Percentiles rank a stretch among this genome's conserved stretches.
phyloP scores from a whole-genome alignment of 2,797 vertebrate species.

The Oryzias dopingdopingensis region DNA sequence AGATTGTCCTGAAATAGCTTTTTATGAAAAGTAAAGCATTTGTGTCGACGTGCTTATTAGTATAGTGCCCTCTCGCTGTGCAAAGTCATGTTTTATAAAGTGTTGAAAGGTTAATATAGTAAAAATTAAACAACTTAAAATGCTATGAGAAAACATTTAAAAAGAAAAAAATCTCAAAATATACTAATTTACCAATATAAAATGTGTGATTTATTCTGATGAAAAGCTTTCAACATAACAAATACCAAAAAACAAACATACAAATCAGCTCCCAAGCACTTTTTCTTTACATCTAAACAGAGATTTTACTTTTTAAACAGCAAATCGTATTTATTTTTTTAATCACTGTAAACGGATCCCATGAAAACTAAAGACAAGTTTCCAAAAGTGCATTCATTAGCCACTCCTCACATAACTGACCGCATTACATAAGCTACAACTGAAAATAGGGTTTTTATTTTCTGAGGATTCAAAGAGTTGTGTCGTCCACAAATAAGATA shows the following conservation, averaged over 20 bases:
- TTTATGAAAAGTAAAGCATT: no score
- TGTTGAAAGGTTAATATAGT: neutral
- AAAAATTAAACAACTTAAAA: conserved; percentile 22
- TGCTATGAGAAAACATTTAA: neutral
- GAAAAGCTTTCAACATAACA: conserved; percentile 60
- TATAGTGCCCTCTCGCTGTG: no score
- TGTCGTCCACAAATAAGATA: no score
- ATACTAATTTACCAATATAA: conserved; percentile 12
- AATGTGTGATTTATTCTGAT: conserved; percentile 18
- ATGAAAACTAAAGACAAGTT: neutral
- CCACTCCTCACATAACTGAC: no score
- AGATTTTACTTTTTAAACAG: conserved; percentile 2
- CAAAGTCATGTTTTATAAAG: no score
- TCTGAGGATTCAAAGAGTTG: no score
- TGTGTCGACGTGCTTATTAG: no score
- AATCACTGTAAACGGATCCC: conserved; percentile 16
- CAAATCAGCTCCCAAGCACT: conserved; percentile 28
- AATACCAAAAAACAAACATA: conserved; percentile 12
- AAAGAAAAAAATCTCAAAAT: no score
- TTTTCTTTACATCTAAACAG: conserved; percentile 6
- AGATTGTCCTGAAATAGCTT: no score
- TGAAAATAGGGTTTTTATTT: no score
- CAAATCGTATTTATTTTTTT: conserved; percentile 3
- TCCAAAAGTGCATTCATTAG: neutral
- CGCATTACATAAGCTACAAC: no score